Evolutionary conservation across 1,140 invertebrate species (phyloP), one percentile per base, ranked within the genome.

Genomic region (Calliphora vicina): DNA sequence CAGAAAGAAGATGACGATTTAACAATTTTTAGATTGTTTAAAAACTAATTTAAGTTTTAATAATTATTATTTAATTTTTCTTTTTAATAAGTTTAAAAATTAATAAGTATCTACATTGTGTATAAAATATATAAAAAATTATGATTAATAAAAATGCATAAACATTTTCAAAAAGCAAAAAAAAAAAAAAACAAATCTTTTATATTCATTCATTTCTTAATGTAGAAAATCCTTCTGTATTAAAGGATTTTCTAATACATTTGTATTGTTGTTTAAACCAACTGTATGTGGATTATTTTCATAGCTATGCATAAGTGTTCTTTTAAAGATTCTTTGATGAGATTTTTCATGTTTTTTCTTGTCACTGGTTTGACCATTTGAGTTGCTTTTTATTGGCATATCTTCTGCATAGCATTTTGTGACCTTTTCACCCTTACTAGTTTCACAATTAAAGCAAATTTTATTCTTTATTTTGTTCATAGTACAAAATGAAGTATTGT

Each of bases 261-360:
- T 5, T 25, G 61, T 67, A 9, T 23, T n/a, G 25, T 67, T 67
- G 0, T 10, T 20, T 12, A 12, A 25, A 10, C 9, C 61, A 23
- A 4, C 12, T 9, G 42, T 12, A 23, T 20, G 20, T 20, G 35
- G 74, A 50, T 61, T 74, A 67, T 86, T 84, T 15, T 86, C 86
- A 25, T 86, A 88, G 76, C 84, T 86, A 45, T 89, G 87, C 25
- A 85, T 86, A n/a, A 86, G 84, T 23, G 87, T 88, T 20, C 88
- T 85, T 83, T 89, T 89, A 80, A 86, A 87, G 71, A 89, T 87
- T 29, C 86, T 85, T 50, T 87, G 84, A 26, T 87, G 81, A 0
- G 74, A 15, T 80, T 84, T 84, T 17, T 82, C 1, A 27, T 74
- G 50, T 73, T 72, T 83, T 27, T 26, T 80, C 20, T 20, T 83